Base-by-base conservation (phyloP, 2,888 invertebrate genomes). In the Embidobia sp. region DNA sequence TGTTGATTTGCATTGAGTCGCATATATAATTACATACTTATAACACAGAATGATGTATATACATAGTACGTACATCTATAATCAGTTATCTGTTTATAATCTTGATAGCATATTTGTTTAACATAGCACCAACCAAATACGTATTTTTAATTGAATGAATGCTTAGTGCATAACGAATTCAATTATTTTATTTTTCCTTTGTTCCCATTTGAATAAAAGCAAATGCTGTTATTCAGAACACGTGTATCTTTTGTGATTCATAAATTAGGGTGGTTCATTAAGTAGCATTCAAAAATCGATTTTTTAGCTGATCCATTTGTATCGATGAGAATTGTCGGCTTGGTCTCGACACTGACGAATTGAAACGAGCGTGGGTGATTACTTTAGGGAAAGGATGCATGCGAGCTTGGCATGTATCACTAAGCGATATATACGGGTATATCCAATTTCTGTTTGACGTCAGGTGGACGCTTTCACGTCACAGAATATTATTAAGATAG, bases 401-500 rank as follows among this genome's bases (percentile, higher is more conserved):
- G 76, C 55, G 69, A 73, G 64, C 64, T 29, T 8, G 29, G 51
- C 64, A 76, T 57, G 63, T 67, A 67, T 75, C 26, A 33, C 10
- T 13, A 29, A 11, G 11, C 42, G 3, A 51, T 33, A 61, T 13
- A 70, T 69, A 55, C 55, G 64, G 63, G 57, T 49, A 19, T 69
- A 76, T 66, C 63, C 59, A 64, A 77, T 70, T 59, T 59, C 57
- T 66, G 35, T 63, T 72, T 66, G 42, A 73, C 81, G 82, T 84
- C 86, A 84, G 85, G 85, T 86, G 86, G 83, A 85, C 82, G 79
- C 74, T 85, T 86, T 83, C 86, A 84, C 86, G 85, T 51, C 64
- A 55, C 11, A 16, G 3, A 33, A 35, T 42, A 57, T 64, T 49
- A 57, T 37, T 44, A 27, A 27, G 51, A 40, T 35, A 18, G 26